Percentiles rank a stretch among this genome's conserved stretches.
phyloP scores from a whole-genome alignment of 2,888 invertebrate species.

The Archaeoteleia sp. region DNA sequence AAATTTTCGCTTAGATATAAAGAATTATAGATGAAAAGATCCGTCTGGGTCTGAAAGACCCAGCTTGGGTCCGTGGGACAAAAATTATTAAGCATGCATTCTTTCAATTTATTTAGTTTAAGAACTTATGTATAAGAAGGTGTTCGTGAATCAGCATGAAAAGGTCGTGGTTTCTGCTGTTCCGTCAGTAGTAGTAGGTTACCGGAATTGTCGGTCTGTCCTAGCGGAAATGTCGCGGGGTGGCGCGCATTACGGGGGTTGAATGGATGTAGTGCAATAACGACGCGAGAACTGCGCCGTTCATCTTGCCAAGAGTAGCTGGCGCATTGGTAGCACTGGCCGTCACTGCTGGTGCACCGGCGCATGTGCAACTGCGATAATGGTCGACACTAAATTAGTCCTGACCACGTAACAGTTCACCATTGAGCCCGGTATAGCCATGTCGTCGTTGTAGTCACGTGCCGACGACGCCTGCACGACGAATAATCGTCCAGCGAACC shows the following conservation, averaged over 20 bases:
- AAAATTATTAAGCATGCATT: too few relatives aligned
- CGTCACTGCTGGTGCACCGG: conserved; percentile 20
- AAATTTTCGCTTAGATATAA: too few relatives aligned
- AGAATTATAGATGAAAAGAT: too few relatives aligned
- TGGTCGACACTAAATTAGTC: conserved; percentile 65
- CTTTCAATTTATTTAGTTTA: too few relatives aligned
- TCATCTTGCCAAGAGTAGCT: conserved; percentile 57
- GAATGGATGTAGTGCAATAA: conserved; percentile 63
- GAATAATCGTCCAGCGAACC: conserved; percentile 33
- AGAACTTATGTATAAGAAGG: too few relatives aligned
- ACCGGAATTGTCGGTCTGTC: conserved; percentile 41
- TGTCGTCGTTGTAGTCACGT: conserved; percentile 31
- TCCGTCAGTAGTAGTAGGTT: conserved; percentile 13
- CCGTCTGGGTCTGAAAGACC: too few relatives aligned
- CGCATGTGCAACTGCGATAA: conserved; percentile 64
- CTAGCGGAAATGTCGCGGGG: conserved; percentile 52
- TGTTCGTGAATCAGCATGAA: conserved; percentile 31
- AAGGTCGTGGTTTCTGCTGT: conserved; percentile 35
- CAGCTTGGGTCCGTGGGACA: too few relatives aligned
- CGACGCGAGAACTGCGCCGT: conserved; percentile 55
- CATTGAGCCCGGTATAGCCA: conserved; percentile 23
- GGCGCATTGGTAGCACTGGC: conserved; percentile 14
- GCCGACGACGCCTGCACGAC: conserved; percentile 30
- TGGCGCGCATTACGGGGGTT: conserved; percentile 33
- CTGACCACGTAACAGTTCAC: conserved; percentile 37